A percentile compares a stretch with the other conserved stretches of the same genome.
These are phyloP conservation scores for Bagarius yarrelli DNA, from an alignment of 2,113 vertebrate genomes.

Conservation along the genomic window DNA sequence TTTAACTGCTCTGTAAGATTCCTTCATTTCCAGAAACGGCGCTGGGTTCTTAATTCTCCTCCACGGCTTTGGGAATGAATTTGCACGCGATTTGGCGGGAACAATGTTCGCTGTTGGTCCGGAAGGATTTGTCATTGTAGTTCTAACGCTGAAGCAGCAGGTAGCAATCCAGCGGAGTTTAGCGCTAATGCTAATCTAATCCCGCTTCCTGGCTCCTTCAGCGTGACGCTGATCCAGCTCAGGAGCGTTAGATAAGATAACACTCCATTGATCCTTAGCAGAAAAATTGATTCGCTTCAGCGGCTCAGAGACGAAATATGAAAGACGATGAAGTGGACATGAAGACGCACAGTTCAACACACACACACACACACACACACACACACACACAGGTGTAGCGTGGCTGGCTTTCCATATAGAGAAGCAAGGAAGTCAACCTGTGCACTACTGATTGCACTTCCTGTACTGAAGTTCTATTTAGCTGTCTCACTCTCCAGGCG, in stretches of 20 bases:
- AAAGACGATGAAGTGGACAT: not conserved
- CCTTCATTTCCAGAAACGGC: too few relatives aligned
- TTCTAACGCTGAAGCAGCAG: not conserved
- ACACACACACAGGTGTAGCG: not conserved
- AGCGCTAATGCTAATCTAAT: conserved; percentile 23
- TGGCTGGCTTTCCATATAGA: not conserved
- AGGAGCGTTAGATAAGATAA: conserved; percentile 12
- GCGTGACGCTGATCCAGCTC: not conserved
- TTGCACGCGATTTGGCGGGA: not conserved
- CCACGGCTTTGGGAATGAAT: not conserved
- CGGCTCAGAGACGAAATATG: not conserved
- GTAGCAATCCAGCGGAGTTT: conserved; percentile 21
- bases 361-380: not conserved
- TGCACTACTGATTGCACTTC: not conserved
- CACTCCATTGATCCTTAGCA: not conserved
- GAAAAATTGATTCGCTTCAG: conserved; percentile 18
- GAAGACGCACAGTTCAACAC: not conserved
- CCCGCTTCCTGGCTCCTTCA: conserved; percentile 4
- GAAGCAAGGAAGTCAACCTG: not conserved
- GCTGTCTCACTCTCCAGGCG: not conserved
- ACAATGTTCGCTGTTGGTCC: not conserved
- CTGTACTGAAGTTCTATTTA: not conserved
- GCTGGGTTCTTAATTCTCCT: not conserved
- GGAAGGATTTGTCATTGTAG: not conserved
- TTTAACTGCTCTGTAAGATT: not conserved